Percentiles rank a stretch among this genome's conserved stretches.
These are phyloP conservation scores for Gallirallus australis DNA, from an alignment of 2,797 vertebrate species.

Conservation along the genomic window DNA sequence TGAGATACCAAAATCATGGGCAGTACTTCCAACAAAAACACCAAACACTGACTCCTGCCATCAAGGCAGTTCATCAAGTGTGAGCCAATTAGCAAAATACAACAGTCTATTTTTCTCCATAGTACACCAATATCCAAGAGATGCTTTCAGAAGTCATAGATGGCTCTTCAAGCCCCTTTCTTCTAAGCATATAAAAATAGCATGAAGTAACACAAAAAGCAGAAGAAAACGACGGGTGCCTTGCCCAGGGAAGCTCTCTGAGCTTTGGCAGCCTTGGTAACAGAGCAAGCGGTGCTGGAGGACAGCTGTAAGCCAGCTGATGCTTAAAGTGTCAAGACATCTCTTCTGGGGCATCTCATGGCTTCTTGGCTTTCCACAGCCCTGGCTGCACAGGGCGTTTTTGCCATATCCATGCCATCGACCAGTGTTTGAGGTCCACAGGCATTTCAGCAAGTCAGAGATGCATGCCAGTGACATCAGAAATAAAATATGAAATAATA, in stretches of 20 bases:
- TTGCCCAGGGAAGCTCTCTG: background rate
- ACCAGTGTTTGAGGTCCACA: background rate
- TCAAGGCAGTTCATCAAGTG: background rate
- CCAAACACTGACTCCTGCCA: background rate
- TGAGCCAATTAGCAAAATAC: background rate
- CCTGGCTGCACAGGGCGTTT: accelerated
- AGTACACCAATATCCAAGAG: background rate
- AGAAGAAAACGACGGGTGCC: background rate
- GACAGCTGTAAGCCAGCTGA: background rate
- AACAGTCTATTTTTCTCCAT: background rate
- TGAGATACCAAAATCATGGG: background rate
- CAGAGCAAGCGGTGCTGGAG: accelerated
- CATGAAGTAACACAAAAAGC: background rate
- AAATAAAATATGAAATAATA: background rate
- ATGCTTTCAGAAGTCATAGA: background rate
- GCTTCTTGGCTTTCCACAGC: background rate
- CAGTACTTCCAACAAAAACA: background rate
- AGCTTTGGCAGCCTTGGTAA: background rate
- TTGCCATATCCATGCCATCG: background rate
- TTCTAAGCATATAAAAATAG: background rate
- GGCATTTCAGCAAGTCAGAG: background rate
- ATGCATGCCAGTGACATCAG: background rate
- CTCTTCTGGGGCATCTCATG: background rate
- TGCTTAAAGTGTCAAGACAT: accelerated
- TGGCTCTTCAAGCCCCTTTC: background rate